These are phyloP conservation scores for Blomia tropicalis DNA, from an alignment of 2,888 invertebrate species.

Conservation along the genomic window DNA sequence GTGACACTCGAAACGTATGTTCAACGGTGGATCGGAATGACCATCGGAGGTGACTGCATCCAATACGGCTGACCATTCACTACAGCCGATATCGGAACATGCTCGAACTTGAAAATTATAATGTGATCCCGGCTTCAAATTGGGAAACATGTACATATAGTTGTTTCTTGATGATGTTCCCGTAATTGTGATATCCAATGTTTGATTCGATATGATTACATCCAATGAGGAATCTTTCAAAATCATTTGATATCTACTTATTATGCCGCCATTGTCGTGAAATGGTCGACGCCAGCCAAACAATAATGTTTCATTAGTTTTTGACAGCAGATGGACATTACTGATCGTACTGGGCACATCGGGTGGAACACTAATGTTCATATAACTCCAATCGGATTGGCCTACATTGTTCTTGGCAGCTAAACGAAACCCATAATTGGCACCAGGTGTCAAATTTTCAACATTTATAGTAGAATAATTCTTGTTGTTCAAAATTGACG, in stretches of 20 bases:
- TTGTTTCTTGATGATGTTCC: conserved; percentile 26
- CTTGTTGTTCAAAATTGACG: neutral
- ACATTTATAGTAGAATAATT: conserved; percentile 20
- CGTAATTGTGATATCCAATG: conserved; percentile 25
- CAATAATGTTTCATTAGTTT: conserved; percentile 30
- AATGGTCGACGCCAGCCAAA: conserved; percentile 31
- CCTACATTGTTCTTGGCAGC: conserved; percentile 30
- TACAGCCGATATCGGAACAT: conserved; percentile 56
- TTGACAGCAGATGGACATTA: conserved; percentile 30
- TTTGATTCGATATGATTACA: conserved; percentile 26
- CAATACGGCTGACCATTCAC: conserved; percentile 54
- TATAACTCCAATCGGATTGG: conserved; percentile 26
- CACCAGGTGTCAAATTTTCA: conserved; percentile 27
- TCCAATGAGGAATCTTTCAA: conserved; percentile 20
- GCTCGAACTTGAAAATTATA: conserved; percentile 59
- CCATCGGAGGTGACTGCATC: conserved; percentile 71
- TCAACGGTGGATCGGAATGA: conserved; percentile 29
- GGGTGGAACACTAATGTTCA: conserved; percentile 30
- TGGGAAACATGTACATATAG: conserved; percentile 54
- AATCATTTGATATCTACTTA: conserved; percentile 29
- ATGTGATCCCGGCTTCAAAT: conserved; percentile 57
- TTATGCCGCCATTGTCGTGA: conserved; percentile 31
- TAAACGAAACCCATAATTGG: conserved; percentile 29
- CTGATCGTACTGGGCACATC: conserved; percentile 31
- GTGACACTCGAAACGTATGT: conserved; percentile 29